Conservation (phyloP, 2,797 vertebrate genomes). For the Vultur gryphus region DNA sequence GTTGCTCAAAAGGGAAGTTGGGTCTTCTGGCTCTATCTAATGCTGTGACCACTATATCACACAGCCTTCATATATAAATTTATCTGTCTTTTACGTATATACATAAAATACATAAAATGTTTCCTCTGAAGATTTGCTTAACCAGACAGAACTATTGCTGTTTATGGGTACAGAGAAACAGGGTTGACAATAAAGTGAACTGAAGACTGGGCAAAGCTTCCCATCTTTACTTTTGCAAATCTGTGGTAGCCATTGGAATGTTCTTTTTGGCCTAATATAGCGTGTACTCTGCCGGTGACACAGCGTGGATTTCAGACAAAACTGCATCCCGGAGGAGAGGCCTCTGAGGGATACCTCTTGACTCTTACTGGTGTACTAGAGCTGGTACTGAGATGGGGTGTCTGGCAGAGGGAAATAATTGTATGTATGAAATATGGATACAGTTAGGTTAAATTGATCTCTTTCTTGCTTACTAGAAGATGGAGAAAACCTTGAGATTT, state of each 20-base stretch:
- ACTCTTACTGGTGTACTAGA: not conserved
- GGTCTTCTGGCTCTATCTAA: not conserved
- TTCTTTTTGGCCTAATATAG: not conserved
- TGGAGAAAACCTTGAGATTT: not conserved
- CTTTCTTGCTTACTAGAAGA: not conserved
- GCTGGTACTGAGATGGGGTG: not conserved
- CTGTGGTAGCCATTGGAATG: rapidly evolving
- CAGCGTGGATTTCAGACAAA: not conserved
- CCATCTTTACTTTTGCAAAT: not conserved
- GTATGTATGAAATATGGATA: not conserved
- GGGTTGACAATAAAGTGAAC: not conserved
- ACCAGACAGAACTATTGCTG: not conserved
- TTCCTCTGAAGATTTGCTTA: not conserved
- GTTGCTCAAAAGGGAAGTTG: not conserved
- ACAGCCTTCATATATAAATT: not conserved
- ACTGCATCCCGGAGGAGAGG: too few relatives aligned
- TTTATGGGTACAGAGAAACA: not conserved
- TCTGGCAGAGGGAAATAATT: not conserved
- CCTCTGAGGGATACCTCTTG: not conserved
- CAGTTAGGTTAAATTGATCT: not conserved
- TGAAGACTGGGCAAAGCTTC: not conserved
- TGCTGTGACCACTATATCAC: not conserved
- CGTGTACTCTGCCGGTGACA: not conserved
- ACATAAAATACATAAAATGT: not conserved
- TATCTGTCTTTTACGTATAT: not conserved